These are phyloP conservation scores for Neodiprion virginianus DNA, from an alignment of 1,140 invertebrate species.

Conservation along the genomic window DNA sequence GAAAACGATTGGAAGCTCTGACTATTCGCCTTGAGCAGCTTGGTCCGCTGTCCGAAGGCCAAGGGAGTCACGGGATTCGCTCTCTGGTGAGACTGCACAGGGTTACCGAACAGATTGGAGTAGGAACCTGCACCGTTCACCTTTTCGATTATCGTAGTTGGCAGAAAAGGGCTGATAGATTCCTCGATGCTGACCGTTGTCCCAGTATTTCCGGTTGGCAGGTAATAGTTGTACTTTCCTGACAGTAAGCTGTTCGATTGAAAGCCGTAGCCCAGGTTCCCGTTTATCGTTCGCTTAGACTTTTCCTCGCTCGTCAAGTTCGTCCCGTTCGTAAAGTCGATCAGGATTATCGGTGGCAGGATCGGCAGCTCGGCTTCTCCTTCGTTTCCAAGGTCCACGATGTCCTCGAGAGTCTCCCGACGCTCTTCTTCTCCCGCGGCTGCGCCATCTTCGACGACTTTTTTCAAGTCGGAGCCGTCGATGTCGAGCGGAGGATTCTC, in stretches of 20 bases:
- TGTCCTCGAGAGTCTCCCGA: conserved; percentile 12
- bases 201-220: conserved; percentile 53
- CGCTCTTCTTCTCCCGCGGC: conserved; percentile 17
- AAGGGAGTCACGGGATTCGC: not conserved
- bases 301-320: conserved; percentile 47
- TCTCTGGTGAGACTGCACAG: not conserved
- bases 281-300: conserved; percentile 52
- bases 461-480: conserved; percentile 13
- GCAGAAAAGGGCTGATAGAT: conserved; percentile 54
- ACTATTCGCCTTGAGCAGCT: conserved; percentile 36
- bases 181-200: conserved; percentile 57
- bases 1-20: conserved; percentile 29
- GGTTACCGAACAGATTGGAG: not conserved
- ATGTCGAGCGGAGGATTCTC: not conserved
- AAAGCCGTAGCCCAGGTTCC: conserved; percentile 53
- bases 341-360: conserved; percentile 52
- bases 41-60: conserved; percentile 48
- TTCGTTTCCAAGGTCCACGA: conserved; percentile 10
- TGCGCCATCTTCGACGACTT: too few species aligned
- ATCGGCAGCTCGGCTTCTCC: conserved; percentile 42
- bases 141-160: conserved; percentile 53
- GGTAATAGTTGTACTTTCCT: conserved; percentile 55
- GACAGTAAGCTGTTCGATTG: conserved; percentile 44
- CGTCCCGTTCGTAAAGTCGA: conserved; percentile 52
- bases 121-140: conserved; percentile 4